Evolutionary conservation across 2,113 vertebrate genomes (phyloP), one percentile per base, ranked within the genome.

Genomic region (Verasper variegatus): DNA sequence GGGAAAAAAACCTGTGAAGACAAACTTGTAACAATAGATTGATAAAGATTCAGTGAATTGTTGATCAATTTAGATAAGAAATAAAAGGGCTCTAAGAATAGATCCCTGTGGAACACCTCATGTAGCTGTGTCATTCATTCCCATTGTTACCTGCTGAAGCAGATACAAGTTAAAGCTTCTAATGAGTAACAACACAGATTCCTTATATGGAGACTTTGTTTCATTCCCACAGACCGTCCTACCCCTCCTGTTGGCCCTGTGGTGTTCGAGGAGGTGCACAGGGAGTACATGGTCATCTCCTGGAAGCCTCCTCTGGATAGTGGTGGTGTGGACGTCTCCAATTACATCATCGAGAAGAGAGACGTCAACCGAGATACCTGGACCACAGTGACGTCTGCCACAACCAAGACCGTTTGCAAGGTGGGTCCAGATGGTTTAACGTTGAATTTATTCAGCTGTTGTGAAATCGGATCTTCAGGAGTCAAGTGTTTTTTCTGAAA

Each of bases 231-330:
- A 99, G 98, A 99, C 88, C 98, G 98, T 18, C 98, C 98, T 20
- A 94, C 94, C 60, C 97, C 97, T 86, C 98, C 98, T 49, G 94
- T 97, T 72, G 97, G 98, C 73, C 98, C 98, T 4, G 97, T 99
- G 83, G 91, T 94, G 84, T 99, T 99, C 93, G 94, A 99, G 17
- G 97, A 99, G 87, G 96, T 99, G 54, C 97, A 97, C 90, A 96
- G 96, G 92, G 96, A 98, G 69, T 93, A 95, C 83, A 98, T 99
- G 97, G 72, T 98, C 21, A 94, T 99, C 85, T 97, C 97, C 71
- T 99, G 98, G 98, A 98, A 98, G 74, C 96, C 98, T 83, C 98
- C 98, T 78, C 91, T 98, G 85, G 98, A 99, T 92, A 95, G 96
- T 14, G 98, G 98, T 61, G 98, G 98, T 27, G 94, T 95, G 82